Evolutionary conservation across 37 sponge, comb jelly and placozoan species (phyloP).

Genomic region (Theonella swinhoei): DNA sequence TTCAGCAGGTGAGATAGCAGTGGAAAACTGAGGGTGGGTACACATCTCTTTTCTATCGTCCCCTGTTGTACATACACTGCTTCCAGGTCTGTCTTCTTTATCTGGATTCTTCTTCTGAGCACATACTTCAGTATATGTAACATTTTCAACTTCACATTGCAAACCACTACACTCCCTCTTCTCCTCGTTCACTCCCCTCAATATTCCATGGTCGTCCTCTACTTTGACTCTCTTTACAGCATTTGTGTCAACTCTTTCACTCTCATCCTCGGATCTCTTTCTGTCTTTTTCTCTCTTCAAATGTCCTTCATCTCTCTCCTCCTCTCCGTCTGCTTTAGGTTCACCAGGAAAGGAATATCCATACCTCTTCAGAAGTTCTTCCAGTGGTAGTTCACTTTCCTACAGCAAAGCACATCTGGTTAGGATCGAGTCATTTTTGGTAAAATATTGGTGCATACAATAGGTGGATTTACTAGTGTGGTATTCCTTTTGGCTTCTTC

Average conservation of each 20-base stretch:
- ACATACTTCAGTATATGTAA: too few species aligned
- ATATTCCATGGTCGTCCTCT: neutral
- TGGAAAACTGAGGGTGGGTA: too few species aligned
- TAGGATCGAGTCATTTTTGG: too few species aligned
- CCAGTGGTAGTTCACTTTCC: slow-evolving; percentile 71
- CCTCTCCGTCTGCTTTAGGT: neutral
- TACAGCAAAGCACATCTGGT: neutral
- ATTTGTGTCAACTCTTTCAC: neutral
- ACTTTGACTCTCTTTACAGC: neutral
- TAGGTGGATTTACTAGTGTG: too few species aligned
- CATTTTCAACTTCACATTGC: neutral
- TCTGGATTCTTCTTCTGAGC: too few species aligned
- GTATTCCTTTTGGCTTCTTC: too few species aligned
- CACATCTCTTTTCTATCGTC: too few species aligned
- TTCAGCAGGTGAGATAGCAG: too few species aligned
- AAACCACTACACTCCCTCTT: neutral
- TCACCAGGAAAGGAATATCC: slow-evolving; percentile 24
- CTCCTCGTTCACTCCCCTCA: slow-evolving; percentile 7
- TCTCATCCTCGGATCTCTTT: neutral
- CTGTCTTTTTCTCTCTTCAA: neutral
- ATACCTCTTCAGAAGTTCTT: slow-evolving; percentile 66
- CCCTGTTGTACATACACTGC: too few species aligned
- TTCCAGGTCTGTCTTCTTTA: too few species aligned
- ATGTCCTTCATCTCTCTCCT: neutral
- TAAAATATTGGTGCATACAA: too few species aligned